Percentiles rank a stretch among this genome's conserved stretches.
Conservation (phyloP, 2,113 vertebrate species). For the Amazona guildingii region DNA sequence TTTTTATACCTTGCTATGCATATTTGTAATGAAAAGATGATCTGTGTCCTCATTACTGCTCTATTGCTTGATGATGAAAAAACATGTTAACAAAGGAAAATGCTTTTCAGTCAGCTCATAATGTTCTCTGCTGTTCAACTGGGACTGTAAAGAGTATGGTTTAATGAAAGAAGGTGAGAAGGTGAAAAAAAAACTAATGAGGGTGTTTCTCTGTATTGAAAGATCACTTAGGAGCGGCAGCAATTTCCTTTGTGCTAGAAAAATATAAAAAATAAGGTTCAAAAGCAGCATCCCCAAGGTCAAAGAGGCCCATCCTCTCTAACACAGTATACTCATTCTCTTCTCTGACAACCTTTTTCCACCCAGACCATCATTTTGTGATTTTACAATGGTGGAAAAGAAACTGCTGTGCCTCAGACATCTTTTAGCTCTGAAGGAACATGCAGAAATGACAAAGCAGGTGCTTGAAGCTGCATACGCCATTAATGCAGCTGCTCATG, state of each 20-base stretch:
- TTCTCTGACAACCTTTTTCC: constrained; percentile 7
- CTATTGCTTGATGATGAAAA: constrained; percentile 61
- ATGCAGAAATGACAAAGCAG: not conserved
- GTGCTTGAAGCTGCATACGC: not conserved
- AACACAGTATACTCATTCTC: not conserved
- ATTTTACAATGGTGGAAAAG: constrained; percentile 9
- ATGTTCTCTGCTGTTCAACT: constrained; percentile 68
- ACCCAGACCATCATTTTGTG: not conserved
- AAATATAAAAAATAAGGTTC: constrained; percentile 8
- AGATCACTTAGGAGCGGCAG: constrained; percentile 57
- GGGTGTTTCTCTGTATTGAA: constrained; percentile 60
- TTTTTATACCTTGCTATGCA: constrained; percentile 30
- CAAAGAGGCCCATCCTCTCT: constrained; percentile 37
- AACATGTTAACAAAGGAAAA: constrained; percentile 72
- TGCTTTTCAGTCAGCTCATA: constrained; percentile 71
- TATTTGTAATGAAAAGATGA: constrained; percentile 70
- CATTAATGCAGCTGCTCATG: not conserved
- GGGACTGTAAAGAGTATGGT: constrained; percentile 54
- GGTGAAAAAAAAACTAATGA: constrained; percentile 68
- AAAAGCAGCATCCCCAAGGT: constrained; percentile 48
- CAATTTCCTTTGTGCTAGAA: constrained; percentile 55
- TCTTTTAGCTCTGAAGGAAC: not conserved
- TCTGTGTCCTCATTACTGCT: constrained; percentile 72
- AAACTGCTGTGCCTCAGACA: not conserved
- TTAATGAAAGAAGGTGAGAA: constrained; percentile 79